Evolutionary conservation across 1,140 invertebrate genomes (phyloP), one percentile per base, ranked within the genome.

Genomic region (Trachelipus rathkii): DNA sequence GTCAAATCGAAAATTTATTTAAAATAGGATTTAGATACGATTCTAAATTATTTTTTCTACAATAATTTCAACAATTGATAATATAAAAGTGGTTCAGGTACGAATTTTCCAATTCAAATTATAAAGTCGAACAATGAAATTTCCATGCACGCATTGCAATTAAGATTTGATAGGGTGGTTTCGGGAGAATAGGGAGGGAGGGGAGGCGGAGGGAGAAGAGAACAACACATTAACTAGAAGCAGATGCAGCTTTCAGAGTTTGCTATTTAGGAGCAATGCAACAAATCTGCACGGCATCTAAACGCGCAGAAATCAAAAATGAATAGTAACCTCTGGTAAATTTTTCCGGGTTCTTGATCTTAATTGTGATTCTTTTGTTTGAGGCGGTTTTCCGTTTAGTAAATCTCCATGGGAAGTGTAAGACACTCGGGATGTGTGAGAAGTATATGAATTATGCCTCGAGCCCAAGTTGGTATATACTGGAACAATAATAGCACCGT

Each of bases 351-450:
- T 93, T 81, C 93, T 88, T 80, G 89, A 89, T 79, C 91, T 87
- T 73, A 95, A 86, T 84, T 90, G 90, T 81, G 91, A 92, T 84
- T 96, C 93, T 85, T 95, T 95, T 69, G 93, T 95, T 85, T 91
- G 90, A 45, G 86, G 85, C 87, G 86, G 90, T 80, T 91, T 88
- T 79, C 91, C 90, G 77, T 90, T 90, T 72, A 95, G 87, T 69
- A 96, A 87, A 85, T 96, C 95, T 15, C 92, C 94, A 85, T 96
- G 95, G 24, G 94, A 96, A 60, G 93, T 96, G 86, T 96, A 96
- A 33, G 94, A 96, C 78, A 95, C 88, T 81, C 93, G 89, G 44
- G 94, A 95, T 66, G 93, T 92, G 84, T 97, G 95, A 68, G 95
- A 96, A 72, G 94, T 96, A 86, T 96, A 97, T 75, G 94, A 96